A percentile compares a stretch with the other conserved stretches of the same genome.
phyloP scores from a whole-genome alignment of 1,140 invertebrate species.

The Maniola jurtina region DNA sequence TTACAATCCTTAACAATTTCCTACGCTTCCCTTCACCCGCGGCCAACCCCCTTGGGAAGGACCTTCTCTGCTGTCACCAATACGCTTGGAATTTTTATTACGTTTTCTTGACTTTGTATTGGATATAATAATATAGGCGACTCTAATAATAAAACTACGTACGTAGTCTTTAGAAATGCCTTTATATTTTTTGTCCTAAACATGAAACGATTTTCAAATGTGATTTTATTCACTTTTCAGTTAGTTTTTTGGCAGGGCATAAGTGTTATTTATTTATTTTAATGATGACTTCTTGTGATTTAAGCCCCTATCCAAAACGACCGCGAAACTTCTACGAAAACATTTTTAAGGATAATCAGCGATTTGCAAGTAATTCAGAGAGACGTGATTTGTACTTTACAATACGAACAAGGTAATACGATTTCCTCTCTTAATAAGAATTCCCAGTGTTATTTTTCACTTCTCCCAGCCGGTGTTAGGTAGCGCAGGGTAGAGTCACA shows the following conservation, averaged over 20 bases:
- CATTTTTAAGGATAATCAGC: too few relatives aligned
- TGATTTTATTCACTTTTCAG: too few relatives aligned
- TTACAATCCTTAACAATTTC: slow-evolving; percentile 1
- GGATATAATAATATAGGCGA: not conserved
- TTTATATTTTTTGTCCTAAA: too few relatives aligned
- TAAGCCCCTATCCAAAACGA: too few relatives aligned
- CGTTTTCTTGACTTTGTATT: not conserved
- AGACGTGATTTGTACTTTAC: not conserved
- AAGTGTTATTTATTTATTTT: too few relatives aligned
- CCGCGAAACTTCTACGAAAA: too few relatives aligned
- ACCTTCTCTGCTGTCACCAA: slow-evolving; percentile 4
- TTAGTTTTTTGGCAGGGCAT: too few relatives aligned
- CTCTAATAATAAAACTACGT: not conserved
- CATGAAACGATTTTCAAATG: too few relatives aligned
- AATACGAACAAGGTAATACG: not conserved
- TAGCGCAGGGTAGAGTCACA: too few relatives aligned
- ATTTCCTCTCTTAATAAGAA: not conserved
- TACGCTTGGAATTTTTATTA: slow-evolving; percentile 1
- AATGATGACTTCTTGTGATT: too few relatives aligned
- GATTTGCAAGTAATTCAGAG: too few relatives aligned
- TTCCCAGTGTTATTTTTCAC: not conserved
- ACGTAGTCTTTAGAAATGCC: too few relatives aligned
- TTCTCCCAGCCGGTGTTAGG: not conserved
- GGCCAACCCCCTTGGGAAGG: not conserved
- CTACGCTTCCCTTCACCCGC: not conserved